Percentiles rank a stretch among this genome's conserved stretches.
Conservation (phyloP, 2,888 invertebrate genomes). For the Drosophila siamana region DNA sequence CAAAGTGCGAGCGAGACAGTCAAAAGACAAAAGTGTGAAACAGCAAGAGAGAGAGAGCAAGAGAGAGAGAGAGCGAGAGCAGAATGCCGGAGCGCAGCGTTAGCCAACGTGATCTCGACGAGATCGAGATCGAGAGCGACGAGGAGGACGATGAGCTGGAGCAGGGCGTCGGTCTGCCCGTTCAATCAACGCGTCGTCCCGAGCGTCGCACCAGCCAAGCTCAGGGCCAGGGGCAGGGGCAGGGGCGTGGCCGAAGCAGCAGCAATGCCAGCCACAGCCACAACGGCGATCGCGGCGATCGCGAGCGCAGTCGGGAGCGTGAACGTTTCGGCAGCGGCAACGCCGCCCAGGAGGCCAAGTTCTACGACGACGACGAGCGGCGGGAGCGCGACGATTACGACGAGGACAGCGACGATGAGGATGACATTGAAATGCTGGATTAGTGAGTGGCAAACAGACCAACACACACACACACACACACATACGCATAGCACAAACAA, state of each 20-base stretch:
- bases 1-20: background rate
- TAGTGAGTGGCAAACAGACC: constrained; percentile 83
- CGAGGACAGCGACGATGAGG: constrained; percentile 70
- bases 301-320: constrained; percentile 54
- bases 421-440: constrained; percentile 82
- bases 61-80: no score
- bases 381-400: constrained; percentile 39
- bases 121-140: constrained; percentile 83
- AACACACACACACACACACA: no score
- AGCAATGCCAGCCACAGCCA: constrained; percentile 21
- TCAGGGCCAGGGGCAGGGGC: constrained; percentile 1
- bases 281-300: background rate
- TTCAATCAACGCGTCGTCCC: constrained; percentile 66
- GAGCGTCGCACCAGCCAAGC: background rate
- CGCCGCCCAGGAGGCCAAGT: constrained; percentile 52
- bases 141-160: constrained; percentile 82
- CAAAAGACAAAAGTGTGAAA: no score
- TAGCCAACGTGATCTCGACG: constrained; percentile 73
- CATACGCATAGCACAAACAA: no score
- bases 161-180: constrained; percentile 78
- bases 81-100: constrained; percentile 78
- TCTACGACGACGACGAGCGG: constrained; percentile 55
- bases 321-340: constrained; percentile 60
- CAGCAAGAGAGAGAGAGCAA: no score
- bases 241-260: constrained; percentile 16